Base-by-base conservation (phyloP, 2,888 invertebrate genomes). In the Orgyia antiqua region DNA sequence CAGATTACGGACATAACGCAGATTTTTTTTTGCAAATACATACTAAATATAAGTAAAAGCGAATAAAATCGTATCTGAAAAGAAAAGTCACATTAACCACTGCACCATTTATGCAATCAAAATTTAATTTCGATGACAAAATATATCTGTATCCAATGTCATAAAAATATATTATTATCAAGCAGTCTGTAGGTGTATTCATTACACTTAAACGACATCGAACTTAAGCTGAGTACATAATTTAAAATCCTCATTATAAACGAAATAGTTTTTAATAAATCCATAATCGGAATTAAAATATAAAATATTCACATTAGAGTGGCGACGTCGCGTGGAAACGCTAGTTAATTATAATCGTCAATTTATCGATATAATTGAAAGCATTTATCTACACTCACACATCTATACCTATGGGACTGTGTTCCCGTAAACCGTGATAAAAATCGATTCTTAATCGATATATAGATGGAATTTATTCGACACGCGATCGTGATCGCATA, bases 361-460 rank as follows among this genome's bases (percentile, higher is more conserved):
- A 82, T 82, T 71, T 68, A 66, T 68, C 57, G 56, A 65, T 55
- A 60, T 61, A 72, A 74, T 74, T 70, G 68, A 59, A 65, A 61
- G 55, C 68, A 65, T 75, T 67, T 66, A 62, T 64, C 59, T 63
- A 53, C 48, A 53, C 59, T 51, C 61, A 60, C 58, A 53, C 59
- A 57, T 65, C 45, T 59, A 48, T 54, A 66, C n/a, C n/a, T n/a
- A n/a, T 61, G 45, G 55, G 48, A 44, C 51, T 45, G 56, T 53
- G 51, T 66, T 65, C 62, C 61, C 63, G 58, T 65, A 67, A 66
- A 69, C 67, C 60, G 61, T 69, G 73, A 65, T 63, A 58, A 68
- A 57, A 76, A 78, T 76, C 73, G 70, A 75, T 73, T 69, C 59
- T 54, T 61, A 58, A 62, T 62, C 66, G 65, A 72, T 68, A 71